A percentile compares a stretch with the other conserved stretches of the same genome.
Conservation (phyloP, 1,140 invertebrate genomes). For the Phymorhynchus buccinoides region DNA sequence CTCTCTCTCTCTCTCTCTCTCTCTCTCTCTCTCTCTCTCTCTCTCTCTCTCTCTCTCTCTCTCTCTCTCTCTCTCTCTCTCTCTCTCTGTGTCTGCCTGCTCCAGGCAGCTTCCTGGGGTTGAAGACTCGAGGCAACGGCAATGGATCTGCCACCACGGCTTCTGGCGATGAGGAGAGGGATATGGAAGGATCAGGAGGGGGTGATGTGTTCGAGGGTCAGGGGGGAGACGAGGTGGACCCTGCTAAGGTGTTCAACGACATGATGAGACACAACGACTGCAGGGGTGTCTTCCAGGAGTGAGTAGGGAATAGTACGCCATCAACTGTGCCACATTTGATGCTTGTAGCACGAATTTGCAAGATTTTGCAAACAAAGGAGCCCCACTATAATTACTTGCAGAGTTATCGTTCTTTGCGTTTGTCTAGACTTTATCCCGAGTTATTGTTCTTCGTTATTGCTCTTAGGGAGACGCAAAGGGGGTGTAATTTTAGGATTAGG, state of each 20-base stretch:
- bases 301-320: too few species aligned
- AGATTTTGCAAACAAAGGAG: too few species aligned
- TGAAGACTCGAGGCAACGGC: conserved; percentile 43
- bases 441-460: too few species aligned
- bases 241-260: conserved; percentile 67
- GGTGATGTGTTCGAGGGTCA: conserved; percentile 52
- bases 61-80: conserved; percentile 11
- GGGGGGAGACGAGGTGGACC: conserved; percentile 55
- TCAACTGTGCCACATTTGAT: too few species aligned
- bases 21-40: not conserved
- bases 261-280: conserved; percentile 70
- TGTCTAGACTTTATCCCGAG: too few species aligned
- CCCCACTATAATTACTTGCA: too few species aligned
- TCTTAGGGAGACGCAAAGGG: too few species aligned
- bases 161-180: conserved; percentile 41
- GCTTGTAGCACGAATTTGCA: too few species aligned
- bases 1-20: not conserved
- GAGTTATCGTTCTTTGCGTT: too few species aligned
- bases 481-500: too few species aligned
- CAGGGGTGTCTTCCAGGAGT: conserved; percentile 70
- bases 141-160: not conserved
- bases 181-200: conserved; percentile 14
- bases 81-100: not conserved
- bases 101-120: conserved; percentile 65
- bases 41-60: conserved; percentile 22